A percentile compares a stretch with the other conserved stretches of the same genome.
Conservation (phyloP, 2,888 invertebrate genomes). For the Hypsopygia costalis region DNA sequence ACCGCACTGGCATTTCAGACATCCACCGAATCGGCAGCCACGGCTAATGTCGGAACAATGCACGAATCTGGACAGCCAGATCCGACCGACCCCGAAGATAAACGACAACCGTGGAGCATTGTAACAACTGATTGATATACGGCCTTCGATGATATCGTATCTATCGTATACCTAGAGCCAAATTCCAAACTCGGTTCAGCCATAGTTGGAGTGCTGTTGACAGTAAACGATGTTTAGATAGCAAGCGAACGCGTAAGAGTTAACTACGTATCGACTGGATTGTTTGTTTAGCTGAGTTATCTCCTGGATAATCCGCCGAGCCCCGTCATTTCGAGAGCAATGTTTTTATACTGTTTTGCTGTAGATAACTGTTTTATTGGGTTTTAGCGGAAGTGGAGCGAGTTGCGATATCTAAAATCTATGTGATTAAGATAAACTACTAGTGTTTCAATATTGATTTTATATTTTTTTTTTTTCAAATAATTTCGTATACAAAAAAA, state of each 20-base stretch:
- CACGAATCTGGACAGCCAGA: conserved; percentile 75
- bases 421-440: neutral
- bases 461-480: too few species aligned
- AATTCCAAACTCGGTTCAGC: conserved; percentile 72
- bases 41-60: conserved; percentile 76
- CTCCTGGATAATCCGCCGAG: conserved; percentile 26
- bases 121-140: conserved; percentile 80
- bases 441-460: too few species aligned
- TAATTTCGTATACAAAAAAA: too few species aligned
- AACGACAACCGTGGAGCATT: conserved; percentile 73
- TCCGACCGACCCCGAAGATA: conserved; percentile 72
- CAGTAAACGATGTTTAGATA: conserved; percentile 70
- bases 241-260: conserved; percentile 46
- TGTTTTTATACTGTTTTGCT: conserved; percentile 11
- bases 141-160: conserved; percentile 66
- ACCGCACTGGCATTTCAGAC: conserved; percentile 70
- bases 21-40: conserved; percentile 68
- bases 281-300: conserved; percentile 46
- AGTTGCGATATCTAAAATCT: conserved; percentile 3
- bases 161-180: conserved; percentile 53
- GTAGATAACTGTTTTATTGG: conserved; percentile 9
- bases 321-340: conserved; percentile 21
- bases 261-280: conserved; percentile 27
- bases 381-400: conserved; percentile 14
- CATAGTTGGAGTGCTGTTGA: conserved; percentile 72